Base-by-base conservation (phyloP, 1,140 invertebrate species). In the Chelonus insularis region DNA sequence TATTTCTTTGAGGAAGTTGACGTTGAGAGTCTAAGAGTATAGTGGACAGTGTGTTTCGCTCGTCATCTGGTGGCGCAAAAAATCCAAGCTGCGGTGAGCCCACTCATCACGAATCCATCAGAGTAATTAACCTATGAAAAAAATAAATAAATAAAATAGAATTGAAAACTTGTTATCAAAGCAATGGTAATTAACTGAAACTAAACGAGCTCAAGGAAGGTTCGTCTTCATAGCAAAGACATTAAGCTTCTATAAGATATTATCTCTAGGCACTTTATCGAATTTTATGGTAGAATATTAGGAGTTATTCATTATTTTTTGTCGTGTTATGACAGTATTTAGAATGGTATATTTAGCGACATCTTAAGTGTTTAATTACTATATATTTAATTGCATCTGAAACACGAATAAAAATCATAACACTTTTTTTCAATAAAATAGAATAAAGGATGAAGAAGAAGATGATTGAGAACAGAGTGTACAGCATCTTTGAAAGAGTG, bases 51-150 rank as follows among this genome's bases (percentile, higher is more conserved):
- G n/a, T 39, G n/a, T 14, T 39, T 34, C 14, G 11, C 37, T 39
- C 37, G 37, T 39, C 37, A 39, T 39, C 37, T 39, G n/a, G 14
- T n/a, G 37, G 11, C 3, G 37, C n/a, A 11, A 50, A 20, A 23
- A 50, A 23, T n/a, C 21, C 20, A 50, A 12, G 23, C 14, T 50
- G 29, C 7, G 52, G 58, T 41, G 20, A 39, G 23, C 36, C 60
- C 61, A 58, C 61, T 63, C 55, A 52, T 62, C 60, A 63, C 61
- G 52, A 58, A 52, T 57, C 55, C 55, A 63, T 63, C 57, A 63
- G 61, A 57, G 55, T 58, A 63, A 58, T 63, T 58, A 58, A 55
- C 16, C 21, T 37, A 43, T 47, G 32, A 34, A 36, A 57, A 52
- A 39, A 62, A 52, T 37, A 62, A 52, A 52, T 29, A 52, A 36